Evolutionary conservation across 2,113 vertebrate species (phyloP).

Genomic region (Hemichromis elongatus): DNA sequence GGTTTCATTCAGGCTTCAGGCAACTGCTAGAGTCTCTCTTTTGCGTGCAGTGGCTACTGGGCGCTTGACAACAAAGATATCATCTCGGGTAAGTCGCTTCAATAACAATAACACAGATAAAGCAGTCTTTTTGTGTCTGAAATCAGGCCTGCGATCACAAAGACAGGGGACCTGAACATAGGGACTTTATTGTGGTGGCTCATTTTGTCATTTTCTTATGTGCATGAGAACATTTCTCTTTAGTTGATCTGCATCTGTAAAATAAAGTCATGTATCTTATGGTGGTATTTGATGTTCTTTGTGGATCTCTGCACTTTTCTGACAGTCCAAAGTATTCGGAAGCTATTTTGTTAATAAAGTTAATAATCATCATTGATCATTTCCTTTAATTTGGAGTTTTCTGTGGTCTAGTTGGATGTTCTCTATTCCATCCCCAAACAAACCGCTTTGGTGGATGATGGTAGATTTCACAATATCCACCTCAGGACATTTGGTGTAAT

Average conservation of each 20-base stretch:
- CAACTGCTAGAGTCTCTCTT: conserved; percentile 56
- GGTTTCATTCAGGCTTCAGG: conserved; percentile 72
- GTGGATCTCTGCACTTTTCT: neutral
- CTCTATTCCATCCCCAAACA: fast-evolving
- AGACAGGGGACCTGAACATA: neutral
- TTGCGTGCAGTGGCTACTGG: conserved; percentile 47
- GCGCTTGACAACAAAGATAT: conserved; percentile 50
- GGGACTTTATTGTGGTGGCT: neutral
- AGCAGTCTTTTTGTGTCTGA: neutral
- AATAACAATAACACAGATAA: conserved; percentile 12
- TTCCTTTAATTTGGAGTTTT: neutral
- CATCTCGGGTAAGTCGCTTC: conserved; percentile 55
- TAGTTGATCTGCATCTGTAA: neutral
- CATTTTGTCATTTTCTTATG: neutral
- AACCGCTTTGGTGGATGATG: neutral
- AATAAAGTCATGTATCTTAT: neutral
- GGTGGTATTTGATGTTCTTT: neutral
- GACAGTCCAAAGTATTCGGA: neutral
- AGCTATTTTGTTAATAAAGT: neutral
- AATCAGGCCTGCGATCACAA: neutral
- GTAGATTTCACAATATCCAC: neutral
- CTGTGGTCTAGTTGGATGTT: neutral
- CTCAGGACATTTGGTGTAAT: neutral
- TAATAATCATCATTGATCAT: neutral
- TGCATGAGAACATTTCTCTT: fast-evolving